These are phyloP conservation scores for Sialis fuliginosa DNA, from an alignment of 2,888 invertebrate species.

Conservation along the genomic window DNA sequence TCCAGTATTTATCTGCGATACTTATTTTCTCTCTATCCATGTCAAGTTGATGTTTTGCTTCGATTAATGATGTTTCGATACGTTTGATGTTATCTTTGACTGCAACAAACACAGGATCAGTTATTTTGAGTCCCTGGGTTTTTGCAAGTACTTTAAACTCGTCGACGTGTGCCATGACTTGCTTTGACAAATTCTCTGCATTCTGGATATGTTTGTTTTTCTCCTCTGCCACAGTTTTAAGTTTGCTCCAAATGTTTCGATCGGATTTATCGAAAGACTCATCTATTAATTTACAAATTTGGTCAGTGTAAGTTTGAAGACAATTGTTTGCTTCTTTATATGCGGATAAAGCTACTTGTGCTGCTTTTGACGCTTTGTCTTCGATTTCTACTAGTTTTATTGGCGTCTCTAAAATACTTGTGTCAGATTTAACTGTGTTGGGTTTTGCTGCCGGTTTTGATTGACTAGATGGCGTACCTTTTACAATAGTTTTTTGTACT, in stretches of 20 bases:
- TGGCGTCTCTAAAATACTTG: neutral
- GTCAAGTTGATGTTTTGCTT: constrained; percentile 38
- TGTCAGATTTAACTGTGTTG: constrained; percentile 6
- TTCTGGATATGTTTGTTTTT: constrained; percentile 32
- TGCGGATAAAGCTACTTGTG: constrained; percentile 44
- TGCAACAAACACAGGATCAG: constrained; percentile 27
- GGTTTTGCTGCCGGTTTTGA: constrained; percentile 13
- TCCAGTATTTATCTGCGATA: constrained; percentile 67
- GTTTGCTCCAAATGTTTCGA: constrained; percentile 31
- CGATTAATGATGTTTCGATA: constrained; percentile 36
- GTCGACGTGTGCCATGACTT: constrained; percentile 20
- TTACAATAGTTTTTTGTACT: neutral
- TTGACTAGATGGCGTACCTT: neutral
- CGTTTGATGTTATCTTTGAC: constrained; percentile 35
- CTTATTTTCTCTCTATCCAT: constrained; percentile 34
- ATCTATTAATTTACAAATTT: constrained; percentile 39
- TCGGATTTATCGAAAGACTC: constrained; percentile 40
- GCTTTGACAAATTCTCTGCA: constrained; percentile 32
- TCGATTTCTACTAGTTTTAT: constrained; percentile 29
- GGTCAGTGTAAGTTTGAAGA: constrained; percentile 35
- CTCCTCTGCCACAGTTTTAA: constrained; percentile 39
- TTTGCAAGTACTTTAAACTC: constrained; percentile 25
- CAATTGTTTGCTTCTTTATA: constrained; percentile 43
- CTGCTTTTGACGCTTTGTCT: constrained; percentile 31
- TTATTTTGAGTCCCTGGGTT: constrained; percentile 22